Percentiles rank a stretch among this genome's conserved stretches.
phyloP scores from a whole-genome alignment of 1,140 invertebrate species.

The Caenorhabditis tropicalis region DNA sequence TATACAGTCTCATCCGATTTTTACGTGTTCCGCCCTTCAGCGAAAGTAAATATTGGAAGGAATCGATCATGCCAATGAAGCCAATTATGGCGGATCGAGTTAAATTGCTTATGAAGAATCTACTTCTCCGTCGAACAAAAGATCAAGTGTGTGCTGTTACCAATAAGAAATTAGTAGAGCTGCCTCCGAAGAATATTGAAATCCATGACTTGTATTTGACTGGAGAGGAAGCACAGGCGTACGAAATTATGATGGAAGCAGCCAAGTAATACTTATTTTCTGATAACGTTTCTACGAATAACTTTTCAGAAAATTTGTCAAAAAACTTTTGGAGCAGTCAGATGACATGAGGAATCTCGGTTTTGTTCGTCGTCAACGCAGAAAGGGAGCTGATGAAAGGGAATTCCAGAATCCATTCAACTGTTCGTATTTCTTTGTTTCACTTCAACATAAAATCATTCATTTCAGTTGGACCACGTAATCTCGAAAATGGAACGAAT shows the following conservation, averaged over 20 bases:
- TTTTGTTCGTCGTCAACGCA: not conserved
- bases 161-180: constrained; percentile 56
- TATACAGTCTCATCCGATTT: constrained; percentile 80
- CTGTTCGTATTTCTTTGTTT: constrained; percentile 45
- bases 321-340: not conserved
- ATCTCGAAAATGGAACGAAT: constrained; percentile 52
- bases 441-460: not conserved
- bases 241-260: constrained; percentile 64
- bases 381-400: not conserved
- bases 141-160: constrained; percentile 61
- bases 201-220: constrained; percentile 58
- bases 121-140: constrained; percentile 65
- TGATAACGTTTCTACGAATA: not conserved
- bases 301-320: constrained; percentile 4
- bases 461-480: constrained; percentile 52
- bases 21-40: constrained; percentile 77
- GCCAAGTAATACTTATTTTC: constrained; percentile 58
- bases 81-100: constrained; percentile 49
- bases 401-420: constrained; percentile 1
- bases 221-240: constrained; percentile 59
- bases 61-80: constrained; percentile 58
- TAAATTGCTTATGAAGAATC: constrained; percentile 63
- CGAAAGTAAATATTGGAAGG: constrained; percentile 75
- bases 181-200: constrained; percentile 55
- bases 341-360: constrained; percentile 22